A percentile compares a stretch with the other conserved stretches of the same genome.
Conservation (phyloP, 2,113 vertebrate species). For the Anoplopoma fimbria region DNA sequence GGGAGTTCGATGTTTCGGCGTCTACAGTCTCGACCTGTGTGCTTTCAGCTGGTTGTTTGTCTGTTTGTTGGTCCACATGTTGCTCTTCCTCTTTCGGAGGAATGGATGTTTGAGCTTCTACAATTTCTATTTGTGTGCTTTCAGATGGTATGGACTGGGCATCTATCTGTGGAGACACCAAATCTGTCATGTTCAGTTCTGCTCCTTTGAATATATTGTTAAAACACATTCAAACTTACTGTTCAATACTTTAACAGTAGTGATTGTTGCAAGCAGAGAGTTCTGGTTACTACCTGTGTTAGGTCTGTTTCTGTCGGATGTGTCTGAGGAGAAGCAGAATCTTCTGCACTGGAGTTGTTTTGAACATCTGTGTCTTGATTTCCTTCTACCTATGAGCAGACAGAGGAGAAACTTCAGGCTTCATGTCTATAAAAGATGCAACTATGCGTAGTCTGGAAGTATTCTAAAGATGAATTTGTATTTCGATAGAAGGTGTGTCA, state of each 20-base stretch:
- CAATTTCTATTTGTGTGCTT: not conserved
- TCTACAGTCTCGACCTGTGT: slow-evolving; percentile 2
- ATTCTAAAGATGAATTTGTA: slow-evolving; percentile 1
- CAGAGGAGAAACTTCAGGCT: not conserved
- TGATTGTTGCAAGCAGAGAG: not conserved
- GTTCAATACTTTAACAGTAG: not conserved
- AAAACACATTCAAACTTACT: not conserved
- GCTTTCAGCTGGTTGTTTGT: slow-evolving; percentile 1
- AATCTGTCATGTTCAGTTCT: not conserved
- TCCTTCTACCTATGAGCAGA: slow-evolving; percentile 27
- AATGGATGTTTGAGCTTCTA: not conserved
- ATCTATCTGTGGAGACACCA: slow-evolving; percentile 49
- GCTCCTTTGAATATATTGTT: not conserved
- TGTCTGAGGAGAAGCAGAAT: slow-evolving; percentile 16
- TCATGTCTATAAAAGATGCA: not conserved
- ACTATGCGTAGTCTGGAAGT: not conserved
- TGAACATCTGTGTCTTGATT: slow-evolving; percentile 20
- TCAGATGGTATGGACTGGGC: not conserved
- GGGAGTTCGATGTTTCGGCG: not conserved
- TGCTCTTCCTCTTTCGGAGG: not conserved
- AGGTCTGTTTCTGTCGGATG: slow-evolving; percentile 28
- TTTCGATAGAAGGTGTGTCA: not conserved
- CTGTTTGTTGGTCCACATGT: not conserved
- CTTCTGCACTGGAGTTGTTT: slow-evolving; percentile 1
- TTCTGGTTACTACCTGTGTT: slow-evolving; percentile 44